phyloP scores from a whole-genome alignment of 1,140 invertebrate species.

The Kradibia gibbosae region DNA sequence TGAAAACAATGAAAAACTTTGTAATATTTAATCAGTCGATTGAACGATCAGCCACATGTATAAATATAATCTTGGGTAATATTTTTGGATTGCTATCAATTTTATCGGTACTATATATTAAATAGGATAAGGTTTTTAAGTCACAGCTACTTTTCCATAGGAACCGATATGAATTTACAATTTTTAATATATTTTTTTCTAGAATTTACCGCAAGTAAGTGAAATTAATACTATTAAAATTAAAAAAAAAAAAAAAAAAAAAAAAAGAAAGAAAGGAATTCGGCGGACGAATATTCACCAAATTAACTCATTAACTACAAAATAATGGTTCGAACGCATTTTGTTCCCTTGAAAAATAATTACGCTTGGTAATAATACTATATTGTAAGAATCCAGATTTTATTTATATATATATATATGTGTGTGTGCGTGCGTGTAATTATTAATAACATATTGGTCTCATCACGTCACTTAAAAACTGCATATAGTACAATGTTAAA shows the following conservation, averaged over 20 bases:
- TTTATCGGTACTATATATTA: not conserved
- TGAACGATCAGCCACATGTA: not conserved
- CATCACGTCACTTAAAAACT: no score
- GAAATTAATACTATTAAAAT: not conserved
- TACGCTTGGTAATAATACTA: no score
- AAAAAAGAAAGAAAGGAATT: no score
- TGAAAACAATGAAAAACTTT: not conserved
- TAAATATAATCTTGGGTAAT: slow-evolving; percentile 1
- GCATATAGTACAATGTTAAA: no score
- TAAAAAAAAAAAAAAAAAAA: not conserved
- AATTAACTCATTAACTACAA: no score
- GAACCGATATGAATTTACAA: slow-evolving; percentile 5
- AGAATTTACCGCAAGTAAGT: not conserved
- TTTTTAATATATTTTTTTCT: not conserved
- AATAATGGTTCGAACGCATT: no score
- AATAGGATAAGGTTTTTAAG: not conserved
- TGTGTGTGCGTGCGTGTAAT: no score
- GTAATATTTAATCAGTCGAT: not conserved
- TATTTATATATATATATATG: no score
- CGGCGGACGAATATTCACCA: no score
- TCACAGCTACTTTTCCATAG: not conserved
- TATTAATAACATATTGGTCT: no score
- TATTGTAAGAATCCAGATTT: no score
- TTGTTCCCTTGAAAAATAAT: no score
- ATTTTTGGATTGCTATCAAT: not conserved